Conservation (phyloP, 2,113 vertebrate genomes). For the Helogale parvula region DNA sequence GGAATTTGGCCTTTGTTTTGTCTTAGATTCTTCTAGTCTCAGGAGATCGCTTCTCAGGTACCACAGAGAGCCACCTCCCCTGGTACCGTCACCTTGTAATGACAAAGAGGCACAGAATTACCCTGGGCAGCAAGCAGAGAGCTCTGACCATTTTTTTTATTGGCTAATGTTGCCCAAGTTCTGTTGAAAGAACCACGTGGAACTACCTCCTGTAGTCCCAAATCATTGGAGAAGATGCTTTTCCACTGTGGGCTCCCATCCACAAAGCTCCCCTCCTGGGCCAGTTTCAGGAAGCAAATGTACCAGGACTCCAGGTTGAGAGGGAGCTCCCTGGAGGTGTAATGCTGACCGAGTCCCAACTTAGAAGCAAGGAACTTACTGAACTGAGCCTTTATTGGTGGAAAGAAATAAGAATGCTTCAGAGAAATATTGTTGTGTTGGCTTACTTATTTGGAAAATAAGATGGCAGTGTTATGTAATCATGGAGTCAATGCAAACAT, state of each 20-base stretch:
- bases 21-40: background rate
- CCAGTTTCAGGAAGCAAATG: background rate
- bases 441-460: background rate
- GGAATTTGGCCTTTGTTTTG: background rate
- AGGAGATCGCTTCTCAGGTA: background rate
- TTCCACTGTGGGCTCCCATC: background rate
- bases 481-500: background rate
- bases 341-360: background rate
- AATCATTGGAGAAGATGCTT: background rate
- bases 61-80: background rate
- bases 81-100: background rate
- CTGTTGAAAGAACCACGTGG: background rate
- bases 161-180: background rate
- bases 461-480: background rate
- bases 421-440: slow-evolving; percentile 51
- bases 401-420: slow-evolving; percentile 11
- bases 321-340: too few relatives aligned
- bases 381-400: background rate
- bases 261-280: fast-evolving
- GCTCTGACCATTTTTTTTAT: background rate
- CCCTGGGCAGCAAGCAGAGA: background rate
- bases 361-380: background rate
- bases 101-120: background rate
- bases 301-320: background rate
- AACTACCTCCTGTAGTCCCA: background rate